Conservation (phyloP, 2,797 vertebrate genomes). For the Arrhamphus sclerolepis region DNA sequence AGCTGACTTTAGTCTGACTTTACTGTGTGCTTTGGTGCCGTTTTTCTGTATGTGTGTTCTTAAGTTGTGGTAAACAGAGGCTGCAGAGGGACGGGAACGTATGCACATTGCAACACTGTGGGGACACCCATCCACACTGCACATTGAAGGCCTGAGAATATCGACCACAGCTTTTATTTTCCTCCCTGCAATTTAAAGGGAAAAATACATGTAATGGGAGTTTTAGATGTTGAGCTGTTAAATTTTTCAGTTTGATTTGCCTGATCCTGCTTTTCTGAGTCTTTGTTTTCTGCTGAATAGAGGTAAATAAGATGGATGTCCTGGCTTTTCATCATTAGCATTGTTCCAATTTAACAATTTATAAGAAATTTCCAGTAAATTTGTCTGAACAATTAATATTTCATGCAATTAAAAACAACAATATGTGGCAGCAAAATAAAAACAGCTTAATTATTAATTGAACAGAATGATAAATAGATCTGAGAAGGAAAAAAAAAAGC, state of each 20-base stretch:
- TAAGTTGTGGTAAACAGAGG: conserved; percentile 76
- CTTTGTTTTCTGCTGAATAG: conserved; percentile 79
- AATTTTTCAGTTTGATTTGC: conserved; percentile 88
- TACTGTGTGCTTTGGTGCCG: conserved; percentile 52
- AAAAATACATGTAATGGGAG: conserved; percentile 86
- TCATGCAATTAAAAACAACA: conserved; percentile 87
- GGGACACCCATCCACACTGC: conserved; percentile 72
- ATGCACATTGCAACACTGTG: conserved; percentile 70
- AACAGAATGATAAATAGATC: conserved; percentile 85
- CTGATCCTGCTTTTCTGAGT: conserved; percentile 63
- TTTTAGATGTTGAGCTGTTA: conserved; percentile 82
- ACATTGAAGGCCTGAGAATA: conserved; percentile 71
- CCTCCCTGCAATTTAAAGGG: conserved; percentile 81
- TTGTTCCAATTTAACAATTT: conserved; percentile 88
- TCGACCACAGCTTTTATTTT: conserved; percentile 80
- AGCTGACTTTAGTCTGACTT: conserved; percentile 59
- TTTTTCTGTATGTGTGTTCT: conserved; percentile 52
- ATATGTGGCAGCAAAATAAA: conserved; percentile 84
- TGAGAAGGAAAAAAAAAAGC: conserved; percentile 58
- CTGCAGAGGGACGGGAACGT: conserved; percentile 61
- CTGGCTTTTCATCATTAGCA: conserved; percentile 85
- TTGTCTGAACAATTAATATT: conserved; percentile 84
- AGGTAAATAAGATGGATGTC: conserved; percentile 84
- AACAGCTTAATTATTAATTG: conserved; percentile 88
- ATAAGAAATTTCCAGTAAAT: conserved; percentile 83